Evolutionary conservation across 53 echinoderm and acorn worm species (phyloP), one percentile per base, ranked within the genome.

Genomic region (Temnopleurus reevesii): DNA sequence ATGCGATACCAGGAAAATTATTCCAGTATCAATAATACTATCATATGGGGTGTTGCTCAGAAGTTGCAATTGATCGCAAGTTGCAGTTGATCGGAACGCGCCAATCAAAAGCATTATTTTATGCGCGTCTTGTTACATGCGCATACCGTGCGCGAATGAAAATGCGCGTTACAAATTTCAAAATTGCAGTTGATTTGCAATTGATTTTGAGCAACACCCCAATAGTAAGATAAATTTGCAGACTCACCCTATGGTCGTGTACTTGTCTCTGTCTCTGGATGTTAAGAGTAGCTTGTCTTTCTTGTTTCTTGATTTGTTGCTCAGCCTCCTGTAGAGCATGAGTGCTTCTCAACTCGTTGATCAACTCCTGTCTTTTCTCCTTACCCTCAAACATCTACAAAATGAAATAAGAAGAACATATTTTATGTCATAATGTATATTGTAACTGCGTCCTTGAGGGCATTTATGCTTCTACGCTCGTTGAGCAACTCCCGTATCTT

Each of bases 371-470:
- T 17, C 98, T 89, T 89, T 97, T 97, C 92, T 95, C 97, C 19
- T 97, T 97, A 26, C 97, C 97, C 90, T 97, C 97, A 94, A 95
- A 97, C 97, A 97, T 97, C 97, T 97, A 28, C 27, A 79, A 33
- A 29, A 19, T 53, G 19, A 2, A 79, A 79, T 5, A 19, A 71
- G n/a, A n/a, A n/a, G n/a, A n/a, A n/a, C n/a, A n/a, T n/a, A n/a
- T n/a, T n/a, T 15, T 55, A 55, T 19, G 19, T 19, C 55, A 55
- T 55, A 55, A 55, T 55, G 55, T 55, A 55, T 55, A 55, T 19
- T 55, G 19, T 15, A 55, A 55, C 98, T n/a, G 95, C 98, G 34
- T 84, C 81, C 86, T 97, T 95, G 28, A 97, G 51, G 57, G 98
- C 98, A 56, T 97, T 94, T 25, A 95, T 97, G 90, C 95, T 97